Conservation (phyloP, 2,113 vertebrate species). For the Xiphias gladius region DNA sequence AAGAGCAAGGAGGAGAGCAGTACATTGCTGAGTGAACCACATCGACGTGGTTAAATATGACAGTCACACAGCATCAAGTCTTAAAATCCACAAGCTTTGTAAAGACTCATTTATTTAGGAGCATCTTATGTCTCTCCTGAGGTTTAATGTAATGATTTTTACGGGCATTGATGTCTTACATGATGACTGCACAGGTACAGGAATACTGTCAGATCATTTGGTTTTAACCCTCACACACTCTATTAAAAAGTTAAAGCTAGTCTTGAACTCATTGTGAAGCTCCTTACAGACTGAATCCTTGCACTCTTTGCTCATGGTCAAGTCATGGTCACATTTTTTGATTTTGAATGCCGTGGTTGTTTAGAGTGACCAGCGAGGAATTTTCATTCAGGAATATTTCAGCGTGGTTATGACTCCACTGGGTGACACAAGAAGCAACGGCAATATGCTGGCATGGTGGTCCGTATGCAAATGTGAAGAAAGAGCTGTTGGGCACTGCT, state of each 20-base stretch:
- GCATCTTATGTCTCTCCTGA: background rate
- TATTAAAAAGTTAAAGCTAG: background rate
- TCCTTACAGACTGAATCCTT: background rate
- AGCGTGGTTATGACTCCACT: constrained; percentile 32
- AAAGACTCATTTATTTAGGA: constrained; percentile 36
- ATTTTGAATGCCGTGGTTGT: constrained; percentile 8
- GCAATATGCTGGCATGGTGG: background rate
- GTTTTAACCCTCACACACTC: background rate
- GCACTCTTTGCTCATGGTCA: background rate
- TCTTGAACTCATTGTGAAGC: background rate
- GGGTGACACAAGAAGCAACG: constrained; percentile 5
- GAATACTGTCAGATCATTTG: background rate
- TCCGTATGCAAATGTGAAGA: background rate
- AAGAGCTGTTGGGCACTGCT: background rate
- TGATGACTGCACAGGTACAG: background rate
- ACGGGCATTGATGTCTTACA: background rate
- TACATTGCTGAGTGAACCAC: constrained; percentile 66
- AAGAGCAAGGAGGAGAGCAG: constrained; percentile 35
- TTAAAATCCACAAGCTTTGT: constrained; percentile 37
- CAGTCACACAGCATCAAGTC: constrained; percentile 63
- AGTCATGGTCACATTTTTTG: background rate
- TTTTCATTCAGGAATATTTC: background rate
- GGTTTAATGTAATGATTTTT: background rate
- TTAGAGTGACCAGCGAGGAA: constrained; percentile 12
- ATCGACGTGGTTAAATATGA: constrained; percentile 53